phyloP scores from a whole-genome alignment of 1,140 invertebrate genomes.

The Nilaparvata lugens region DNA sequence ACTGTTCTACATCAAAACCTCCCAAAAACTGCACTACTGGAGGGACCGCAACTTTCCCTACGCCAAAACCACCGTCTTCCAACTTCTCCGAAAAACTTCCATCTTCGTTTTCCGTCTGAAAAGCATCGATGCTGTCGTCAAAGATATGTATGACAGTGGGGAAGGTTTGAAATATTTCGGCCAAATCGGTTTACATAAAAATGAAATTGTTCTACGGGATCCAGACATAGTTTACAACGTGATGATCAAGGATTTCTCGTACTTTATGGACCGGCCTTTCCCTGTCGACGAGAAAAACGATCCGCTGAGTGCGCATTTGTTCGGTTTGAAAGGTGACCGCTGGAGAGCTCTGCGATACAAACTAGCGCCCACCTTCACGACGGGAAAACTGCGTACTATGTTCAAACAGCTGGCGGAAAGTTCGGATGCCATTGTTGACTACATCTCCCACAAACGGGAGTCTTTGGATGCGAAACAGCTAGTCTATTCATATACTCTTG shows the following conservation, averaged over 20 bases:
- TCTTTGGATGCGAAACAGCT: slow-evolving; percentile 19
- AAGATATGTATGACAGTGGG: no score
- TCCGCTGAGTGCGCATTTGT: neutral
- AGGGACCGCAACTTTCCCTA: no score
- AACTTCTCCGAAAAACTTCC: no score
- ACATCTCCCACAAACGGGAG: slow-evolving; percentile 19
- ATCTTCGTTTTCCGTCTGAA: no score
- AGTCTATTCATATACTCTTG: slow-evolving; percentile 19
- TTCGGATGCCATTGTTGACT: slow-evolving; percentile 23
- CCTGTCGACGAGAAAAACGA: neutral
- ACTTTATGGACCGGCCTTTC: neutral
- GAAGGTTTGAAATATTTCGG: no score
- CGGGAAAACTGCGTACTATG: slow-evolving; percentile 41
- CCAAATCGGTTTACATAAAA: no score
- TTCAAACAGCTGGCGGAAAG: slow-evolving; percentile 34
- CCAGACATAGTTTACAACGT: neutral
- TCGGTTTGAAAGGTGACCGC: neutral
- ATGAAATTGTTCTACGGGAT: neutral
- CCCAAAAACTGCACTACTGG: no score
- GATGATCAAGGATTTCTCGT: neutral
- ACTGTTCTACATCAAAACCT: no score
- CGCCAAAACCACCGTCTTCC: no score
- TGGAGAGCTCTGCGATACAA: slow-evolving; percentile 30
- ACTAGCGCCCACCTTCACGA: slow-evolving; percentile 39
- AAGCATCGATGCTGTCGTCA: no score